Evolutionary conservation across 2,797 vertebrate genomes (phyloP).

Genomic region (Neostethus bicornis): DNA sequence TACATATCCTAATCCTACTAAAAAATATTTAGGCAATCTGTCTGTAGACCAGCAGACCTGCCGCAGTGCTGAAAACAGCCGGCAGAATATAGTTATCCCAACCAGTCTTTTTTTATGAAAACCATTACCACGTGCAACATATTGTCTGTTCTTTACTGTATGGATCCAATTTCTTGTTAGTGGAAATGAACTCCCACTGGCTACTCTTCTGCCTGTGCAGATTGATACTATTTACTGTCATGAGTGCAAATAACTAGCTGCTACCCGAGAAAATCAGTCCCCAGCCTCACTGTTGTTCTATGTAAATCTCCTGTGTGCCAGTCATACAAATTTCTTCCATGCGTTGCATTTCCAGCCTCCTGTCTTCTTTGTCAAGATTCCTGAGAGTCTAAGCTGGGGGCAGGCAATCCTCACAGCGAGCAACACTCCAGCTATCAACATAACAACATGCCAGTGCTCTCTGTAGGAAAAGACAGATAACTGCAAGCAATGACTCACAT

Average conservation of each 20-base stretch:
- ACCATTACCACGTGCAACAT: background rate
- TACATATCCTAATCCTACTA: no score
- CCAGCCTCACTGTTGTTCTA: conserved; percentile 8
- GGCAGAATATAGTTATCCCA: background rate
- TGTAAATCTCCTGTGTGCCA: conserved; percentile 23
- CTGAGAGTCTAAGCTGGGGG: conserved; percentile 23
- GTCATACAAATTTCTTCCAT: conserved; percentile 23
- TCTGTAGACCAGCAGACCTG: background rate
- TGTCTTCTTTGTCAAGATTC: conserved; percentile 28
- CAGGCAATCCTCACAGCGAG: background rate
- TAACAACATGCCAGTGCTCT: conserved; percentile 61
- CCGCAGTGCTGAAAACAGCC: background rate
- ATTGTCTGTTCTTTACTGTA: conserved; percentile 6
- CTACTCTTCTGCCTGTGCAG: conserved; percentile 16
- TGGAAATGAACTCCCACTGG: conserved; percentile 26
- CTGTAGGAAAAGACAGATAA: conserved; percentile 51
- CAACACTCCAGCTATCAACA: background rate
- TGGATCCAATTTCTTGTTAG: conserved; percentile 15
- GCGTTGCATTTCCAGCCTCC: conserved; percentile 10
- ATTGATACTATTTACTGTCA: conserved; percentile 15
- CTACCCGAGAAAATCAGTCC: conserved; percentile 17
- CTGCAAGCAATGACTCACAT: conserved; percentile 31
- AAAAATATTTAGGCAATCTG: background rate
- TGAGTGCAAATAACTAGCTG: conserved; percentile 20
- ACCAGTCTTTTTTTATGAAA: conserved; percentile 1